Conservation (phyloP, 1,140 invertebrate genomes). For the Subanguina moxae region DNA sequence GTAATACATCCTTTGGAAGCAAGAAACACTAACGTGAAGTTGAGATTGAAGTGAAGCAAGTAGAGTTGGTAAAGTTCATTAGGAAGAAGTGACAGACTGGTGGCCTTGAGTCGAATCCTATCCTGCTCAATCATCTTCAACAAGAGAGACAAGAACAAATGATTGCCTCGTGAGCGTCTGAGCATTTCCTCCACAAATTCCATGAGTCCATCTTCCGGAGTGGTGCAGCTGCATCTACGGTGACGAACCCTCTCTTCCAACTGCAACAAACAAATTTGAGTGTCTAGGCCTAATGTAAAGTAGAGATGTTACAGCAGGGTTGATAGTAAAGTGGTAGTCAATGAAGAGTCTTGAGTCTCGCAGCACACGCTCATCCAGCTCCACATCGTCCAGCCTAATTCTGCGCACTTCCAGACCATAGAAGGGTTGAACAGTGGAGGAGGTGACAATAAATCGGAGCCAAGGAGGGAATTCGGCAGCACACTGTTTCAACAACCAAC, state of each 20-base stretch:
- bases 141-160: slow-evolving; percentile 82
- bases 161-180: slow-evolving; percentile 77
- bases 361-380: slow-evolving; percentile 43
- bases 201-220: slow-evolving; percentile 61
- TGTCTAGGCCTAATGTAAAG: neutral
- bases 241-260: slow-evolving; percentile 70
- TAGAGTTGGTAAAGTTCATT: slow-evolving; percentile 87
- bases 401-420: slow-evolving; percentile 5
- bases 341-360: slow-evolving; percentile 71
- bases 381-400: slow-evolving; percentile 39
- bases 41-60: slow-evolving; percentile 82
- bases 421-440: slow-evolving; percentile 14
- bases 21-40: slow-evolving; percentile 83
- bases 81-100: slow-evolving; percentile 67
- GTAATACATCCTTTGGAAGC: too few relatives aligned
- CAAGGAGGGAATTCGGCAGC: slow-evolving; percentile 22
- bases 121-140: slow-evolving; percentile 89
- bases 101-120: slow-evolving; percentile 83
- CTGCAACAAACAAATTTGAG: slow-evolving; percentile 63
- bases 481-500: slow-evolving; percentile 29
- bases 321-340: slow-evolving; percentile 73
- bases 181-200: slow-evolving; percentile 82
- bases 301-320: slow-evolving; percentile 61
- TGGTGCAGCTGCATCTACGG: slow-evolving; percentile 63
- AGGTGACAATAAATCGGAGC: slow-evolving; percentile 33